A percentile compares a stretch with the other conserved stretches of the same genome.
Conservation (phyloP, 2,113 vertebrate species). For the Egretta garzetta region DNA sequence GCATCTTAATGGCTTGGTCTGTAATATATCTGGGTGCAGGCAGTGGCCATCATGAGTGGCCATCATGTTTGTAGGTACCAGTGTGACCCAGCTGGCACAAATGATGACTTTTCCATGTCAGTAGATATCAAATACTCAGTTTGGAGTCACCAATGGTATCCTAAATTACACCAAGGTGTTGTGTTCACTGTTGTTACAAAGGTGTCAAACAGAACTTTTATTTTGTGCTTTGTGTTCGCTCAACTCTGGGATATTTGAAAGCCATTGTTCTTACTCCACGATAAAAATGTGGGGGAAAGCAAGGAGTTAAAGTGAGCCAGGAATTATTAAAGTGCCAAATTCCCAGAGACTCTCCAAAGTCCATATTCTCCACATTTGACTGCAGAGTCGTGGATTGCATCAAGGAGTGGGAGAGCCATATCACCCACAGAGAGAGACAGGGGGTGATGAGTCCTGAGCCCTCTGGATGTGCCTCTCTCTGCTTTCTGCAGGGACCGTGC, state of each 20-base stretch:
- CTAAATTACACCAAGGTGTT: neutral
- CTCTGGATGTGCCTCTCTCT: neutral
- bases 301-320: neutral
- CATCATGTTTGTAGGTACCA: neutral
- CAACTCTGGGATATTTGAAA: neutral
- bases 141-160: neutral
- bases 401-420: neutral
- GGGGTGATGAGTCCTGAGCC: neutral
- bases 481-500: neutral
- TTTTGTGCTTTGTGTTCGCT: neutral
- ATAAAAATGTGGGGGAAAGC: neutral
- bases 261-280: neutral
- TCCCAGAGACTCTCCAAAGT: neutral
- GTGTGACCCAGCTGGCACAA: neutral
- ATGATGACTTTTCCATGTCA: neutral
- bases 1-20: neutral
- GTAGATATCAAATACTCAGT: neutral
- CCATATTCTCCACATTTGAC: neutral
- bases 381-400: neutral
- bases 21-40: neutral
- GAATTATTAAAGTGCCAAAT: neutral
- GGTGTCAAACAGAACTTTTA: neutral
- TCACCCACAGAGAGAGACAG: neutral
- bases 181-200: neutral
- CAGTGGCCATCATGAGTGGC: neutral